Conservation (phyloP, 2,113 vertebrate species). For the Scomber colias region DNA sequence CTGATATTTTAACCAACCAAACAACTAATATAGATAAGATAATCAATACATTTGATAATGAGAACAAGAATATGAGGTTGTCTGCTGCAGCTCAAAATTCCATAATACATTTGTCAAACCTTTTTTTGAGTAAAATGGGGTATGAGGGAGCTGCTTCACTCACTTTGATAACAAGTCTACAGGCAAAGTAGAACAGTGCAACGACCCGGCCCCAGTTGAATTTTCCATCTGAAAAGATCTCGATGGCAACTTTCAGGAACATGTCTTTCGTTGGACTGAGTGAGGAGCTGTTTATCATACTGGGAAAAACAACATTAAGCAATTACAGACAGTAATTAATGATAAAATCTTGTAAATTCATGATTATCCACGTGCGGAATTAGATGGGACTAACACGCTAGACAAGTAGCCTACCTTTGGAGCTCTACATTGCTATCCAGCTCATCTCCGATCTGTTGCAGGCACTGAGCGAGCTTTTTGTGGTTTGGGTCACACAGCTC, state of each 20-base stretch:
- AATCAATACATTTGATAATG: no score
- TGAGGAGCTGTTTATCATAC: constrained; percentile 88
- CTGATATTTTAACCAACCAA: no score
- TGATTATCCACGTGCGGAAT: not conserved
- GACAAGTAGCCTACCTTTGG: constrained; percentile 80
- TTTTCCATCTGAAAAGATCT: constrained; percentile 92
- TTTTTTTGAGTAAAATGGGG: no score
- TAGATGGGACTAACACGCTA: not conserved
- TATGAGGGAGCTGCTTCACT: constrained; percentile 5
- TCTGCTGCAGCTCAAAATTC: not conserved
- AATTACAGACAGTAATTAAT: not conserved
- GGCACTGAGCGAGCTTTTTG: constrained; percentile 87
- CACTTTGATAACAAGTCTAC: constrained; percentile 89
- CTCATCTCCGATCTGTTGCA: constrained; percentile 93
- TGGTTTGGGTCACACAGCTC: constrained; percentile 84
- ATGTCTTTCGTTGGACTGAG: constrained; percentile 84
- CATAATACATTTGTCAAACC: no score
- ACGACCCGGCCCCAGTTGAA: constrained; percentile 96
- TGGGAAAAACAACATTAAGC: constrained; percentile 48
- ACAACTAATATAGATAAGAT: no score
- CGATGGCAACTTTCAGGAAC: constrained; percentile 88
- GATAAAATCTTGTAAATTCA: not conserved
- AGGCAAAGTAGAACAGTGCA: constrained; percentile 93
- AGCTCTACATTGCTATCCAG: constrained; percentile 89
- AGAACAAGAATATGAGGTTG: no score